Conservation (phyloP, 2,797 vertebrate species). For the Acrossocheilus wenchowensis region DNA sequence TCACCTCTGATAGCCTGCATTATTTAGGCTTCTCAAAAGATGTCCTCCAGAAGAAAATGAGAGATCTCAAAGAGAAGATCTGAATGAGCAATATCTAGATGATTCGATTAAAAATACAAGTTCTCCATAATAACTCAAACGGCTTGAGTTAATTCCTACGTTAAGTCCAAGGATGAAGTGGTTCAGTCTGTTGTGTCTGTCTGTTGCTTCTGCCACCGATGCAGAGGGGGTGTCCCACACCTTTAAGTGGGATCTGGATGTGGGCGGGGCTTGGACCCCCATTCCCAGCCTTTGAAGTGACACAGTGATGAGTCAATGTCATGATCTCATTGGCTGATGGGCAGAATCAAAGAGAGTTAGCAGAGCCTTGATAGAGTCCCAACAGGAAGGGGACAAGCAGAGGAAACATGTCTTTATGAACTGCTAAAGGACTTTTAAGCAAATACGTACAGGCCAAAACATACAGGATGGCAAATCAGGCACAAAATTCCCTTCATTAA, state of each 20-base stretch:
- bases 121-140: conserved; percentile 38
- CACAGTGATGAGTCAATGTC: conserved; percentile 76
- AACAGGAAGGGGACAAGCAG: conserved; percentile 87
- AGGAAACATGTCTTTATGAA: conserved; percentile 90
- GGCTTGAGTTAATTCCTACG: conserved; percentile 61
- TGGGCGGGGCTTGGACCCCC: conserved; percentile 76
- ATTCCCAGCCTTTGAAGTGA: conserved; percentile 84
- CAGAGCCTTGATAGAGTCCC: conserved; percentile 89
- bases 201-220: conserved; percentile 59
- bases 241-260: conserved; percentile 75
- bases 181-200: conserved; percentile 46
- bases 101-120: conserved; percentile 17
- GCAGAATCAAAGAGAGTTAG: conserved; percentile 90
- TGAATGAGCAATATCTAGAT: neutral
- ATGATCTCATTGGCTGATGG: conserved; percentile 78
- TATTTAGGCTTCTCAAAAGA: conserved; percentile 50
- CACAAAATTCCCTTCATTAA: conserved; percentile 38
- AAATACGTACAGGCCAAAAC: conserved; percentile 78
- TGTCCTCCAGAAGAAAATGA: neutral
- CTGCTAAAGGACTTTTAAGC: conserved; percentile 90
- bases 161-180: conserved; percentile 57
- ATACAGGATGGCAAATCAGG: conserved; percentile 38
- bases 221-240: conserved; percentile 64
- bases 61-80: neutral
- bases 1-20: conserved; percentile 84